Evolutionary conservation across 1,140 invertebrate genomes (phyloP).

Genomic region (Halyomorpha halys): DNA sequence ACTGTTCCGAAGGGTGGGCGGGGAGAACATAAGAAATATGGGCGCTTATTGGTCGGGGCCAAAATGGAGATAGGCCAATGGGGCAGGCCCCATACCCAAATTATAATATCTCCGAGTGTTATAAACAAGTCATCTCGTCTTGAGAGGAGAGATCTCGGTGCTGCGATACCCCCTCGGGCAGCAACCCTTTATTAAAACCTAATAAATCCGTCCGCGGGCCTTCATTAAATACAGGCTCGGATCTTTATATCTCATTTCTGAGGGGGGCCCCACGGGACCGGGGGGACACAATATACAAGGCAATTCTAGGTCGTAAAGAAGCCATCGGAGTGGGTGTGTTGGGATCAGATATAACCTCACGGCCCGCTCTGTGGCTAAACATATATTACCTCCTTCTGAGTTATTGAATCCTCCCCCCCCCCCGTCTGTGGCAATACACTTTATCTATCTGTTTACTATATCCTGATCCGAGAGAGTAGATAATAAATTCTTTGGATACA

Average conservation of each 20-base stretch:
- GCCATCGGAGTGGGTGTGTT: not conserved
- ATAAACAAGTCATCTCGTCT: conserved; percentile 4
- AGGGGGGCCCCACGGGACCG: not conserved
- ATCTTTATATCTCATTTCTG: conserved; percentile 3
- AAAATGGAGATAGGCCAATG: not conserved
- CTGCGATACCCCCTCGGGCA: not conserved
- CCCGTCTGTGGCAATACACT: too few relatives aligned
- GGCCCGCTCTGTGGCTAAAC: not conserved
- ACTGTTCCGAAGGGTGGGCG: not conserved
- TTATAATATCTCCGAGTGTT: not conserved
- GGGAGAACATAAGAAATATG: not conserved
- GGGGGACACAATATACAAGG: not conserved
- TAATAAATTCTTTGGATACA: too few relatives aligned
- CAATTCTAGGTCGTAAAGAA: not conserved
- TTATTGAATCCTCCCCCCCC: not conserved
- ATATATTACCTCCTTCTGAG: not conserved
- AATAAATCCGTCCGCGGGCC: not conserved
- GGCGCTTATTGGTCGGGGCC: not conserved
- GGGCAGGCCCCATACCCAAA: not conserved
- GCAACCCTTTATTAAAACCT: not conserved
- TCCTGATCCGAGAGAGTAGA: too few relatives aligned
- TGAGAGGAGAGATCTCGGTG: not conserved
- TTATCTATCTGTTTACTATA: too few relatives aligned
- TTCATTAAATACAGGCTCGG: not conserved
- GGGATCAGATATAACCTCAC: not conserved